Percentiles rank a stretch among this genome's conserved stretches.
Evolutionary conservation across 2,888 invertebrate species (phyloP).

Genomic region (Morpho deidamia): DNA sequence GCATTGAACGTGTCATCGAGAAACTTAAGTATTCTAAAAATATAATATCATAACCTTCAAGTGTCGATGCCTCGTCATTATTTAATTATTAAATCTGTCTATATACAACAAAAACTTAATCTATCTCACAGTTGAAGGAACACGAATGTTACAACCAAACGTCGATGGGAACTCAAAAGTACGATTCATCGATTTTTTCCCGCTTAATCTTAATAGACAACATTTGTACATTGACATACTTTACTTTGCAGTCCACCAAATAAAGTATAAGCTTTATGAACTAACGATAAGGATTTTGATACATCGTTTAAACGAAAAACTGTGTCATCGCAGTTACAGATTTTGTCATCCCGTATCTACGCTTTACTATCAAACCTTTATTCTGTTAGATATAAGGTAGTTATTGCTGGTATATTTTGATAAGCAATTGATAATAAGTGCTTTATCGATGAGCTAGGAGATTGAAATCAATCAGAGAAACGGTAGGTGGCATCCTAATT

Average conservation of each 20-base stretch:
- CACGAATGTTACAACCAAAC: slow-evolving; percentile 28
- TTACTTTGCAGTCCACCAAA: neutral
- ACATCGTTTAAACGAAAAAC: too few relatives aligned
- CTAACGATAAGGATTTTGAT: neutral
- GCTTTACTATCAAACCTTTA: neutral
- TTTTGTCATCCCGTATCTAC: too few relatives aligned
- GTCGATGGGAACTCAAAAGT: slow-evolving; percentile 64
- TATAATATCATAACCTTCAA: too few relatives aligned
- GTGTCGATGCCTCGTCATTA: slow-evolving; percentile 2
- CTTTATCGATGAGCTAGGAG: slow-evolving; percentile 58
- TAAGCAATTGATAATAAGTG: slow-evolving; percentile 36
- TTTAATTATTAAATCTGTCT: slow-evolving; percentile 16
- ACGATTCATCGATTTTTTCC: slow-evolving; percentile 60
- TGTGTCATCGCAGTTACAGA: too few relatives aligned
- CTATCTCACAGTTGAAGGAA: slow-evolving; percentile 51
- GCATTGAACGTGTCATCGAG: neutral
- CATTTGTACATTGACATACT: slow-evolving; percentile 5
- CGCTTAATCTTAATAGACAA: slow-evolving; percentile 49
- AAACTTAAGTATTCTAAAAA: too few relatives aligned
- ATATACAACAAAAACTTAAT: slow-evolving; percentile 56
- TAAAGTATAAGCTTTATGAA: slow-evolving; percentile 1
- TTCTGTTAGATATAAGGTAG: slow-evolving; percentile 4
- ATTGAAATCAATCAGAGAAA: slow-evolving; percentile 69
- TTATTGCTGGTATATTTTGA: slow-evolving; percentile 2
- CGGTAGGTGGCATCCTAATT: slow-evolving; percentile 70